Evolutionary conservation across 1,140 invertebrate species (phyloP).

Genomic region (Drosophila pseudoananassae): DNA sequence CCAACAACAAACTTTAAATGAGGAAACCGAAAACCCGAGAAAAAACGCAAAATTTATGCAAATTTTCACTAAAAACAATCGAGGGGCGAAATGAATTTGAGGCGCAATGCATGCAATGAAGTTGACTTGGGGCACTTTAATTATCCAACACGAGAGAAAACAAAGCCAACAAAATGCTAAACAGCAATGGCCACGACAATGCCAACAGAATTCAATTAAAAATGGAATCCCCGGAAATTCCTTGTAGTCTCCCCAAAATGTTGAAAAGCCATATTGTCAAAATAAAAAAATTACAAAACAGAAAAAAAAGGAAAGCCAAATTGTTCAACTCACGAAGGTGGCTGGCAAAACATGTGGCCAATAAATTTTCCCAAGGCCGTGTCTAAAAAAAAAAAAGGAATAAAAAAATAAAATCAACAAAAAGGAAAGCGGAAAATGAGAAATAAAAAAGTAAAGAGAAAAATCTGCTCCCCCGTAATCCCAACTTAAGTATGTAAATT

Average conservation of each 20-base stretch:
- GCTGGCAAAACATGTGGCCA: slow-evolving; percentile 75
- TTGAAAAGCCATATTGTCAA: slow-evolving; percentile 63
- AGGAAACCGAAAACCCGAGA: slow-evolving; percentile 6
- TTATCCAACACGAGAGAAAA: slow-evolving; percentile 56
- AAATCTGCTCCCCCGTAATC: slow-evolving; percentile 37
- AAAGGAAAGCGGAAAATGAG: slow-evolving; percentile 4
- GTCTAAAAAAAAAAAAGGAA: slow-evolving; percentile 31
- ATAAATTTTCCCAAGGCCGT: slow-evolving; percentile 62
- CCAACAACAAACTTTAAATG: slow-evolving; percentile 37
- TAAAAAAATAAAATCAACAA: slow-evolving; percentile 16
- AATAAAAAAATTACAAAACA: slow-evolving; percentile 16
- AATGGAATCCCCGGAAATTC: slow-evolving; percentile 79
- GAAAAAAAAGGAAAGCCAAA: slow-evolving; percentile 51
- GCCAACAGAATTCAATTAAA: slow-evolving; percentile 74
- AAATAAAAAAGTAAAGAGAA: neutral
- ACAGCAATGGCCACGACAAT: slow-evolving; percentile 46
- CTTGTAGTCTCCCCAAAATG: slow-evolving; percentile 69
- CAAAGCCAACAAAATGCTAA: slow-evolving; percentile 65
- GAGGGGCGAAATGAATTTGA: slow-evolving; percentile 26
- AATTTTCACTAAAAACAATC: slow-evolving; percentile 43
- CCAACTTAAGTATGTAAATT: slow-evolving; percentile 81
- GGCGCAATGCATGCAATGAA: slow-evolving; percentile 46
- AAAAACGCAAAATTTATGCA: slow-evolving; percentile 17
- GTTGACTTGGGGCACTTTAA: slow-evolving; percentile 57
- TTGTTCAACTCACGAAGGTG: slow-evolving; percentile 77